Base-by-base conservation (phyloP, 2,113 vertebrate genomes). In the Lagopus leucura region DNA sequence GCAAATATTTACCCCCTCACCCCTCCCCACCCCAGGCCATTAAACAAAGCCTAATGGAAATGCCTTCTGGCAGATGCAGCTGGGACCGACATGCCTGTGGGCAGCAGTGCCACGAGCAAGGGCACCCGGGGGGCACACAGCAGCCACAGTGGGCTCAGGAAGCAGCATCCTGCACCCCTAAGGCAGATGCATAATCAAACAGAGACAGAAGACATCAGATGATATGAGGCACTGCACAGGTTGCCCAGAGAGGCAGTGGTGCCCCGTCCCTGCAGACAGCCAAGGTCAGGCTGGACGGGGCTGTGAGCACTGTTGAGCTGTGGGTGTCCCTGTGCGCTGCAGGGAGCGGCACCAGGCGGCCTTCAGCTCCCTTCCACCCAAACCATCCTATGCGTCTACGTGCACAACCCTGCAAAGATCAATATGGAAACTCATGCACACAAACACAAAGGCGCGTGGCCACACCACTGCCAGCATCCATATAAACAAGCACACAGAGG, bases 1-100 rank as follows among this genome's bases (percentile, higher is more conserved):
- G 92, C 96, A 97, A 97, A 96, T 90, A 96, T 91, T 86, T 57
- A 81, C 95, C 80, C 75, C n/a, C 34, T 32, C 43, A 40, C n/a
- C 58, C 18, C 30, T 22, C 52, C 93, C 78, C 75, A 32, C 66
- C 21, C 25, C 20, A 63, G 79, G 32, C 13, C 91, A 8, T 7
- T 34, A 32, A 61, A 77, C 28, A 40, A 47, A 78, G 91, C 66
- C 4, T 2, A 63, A 75, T 43, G 86, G 92, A 83, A 94, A 93
- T 18, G 42, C 92, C 94, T 34, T 69, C 75, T 30, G 14, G 79
- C 48, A 57, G 48, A 27, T 18, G 21, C 19, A 12, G 8, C 34
- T 34, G 4, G 18, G 69, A 36, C 17, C 9, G n/a, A 6, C 11
- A 4, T 28, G 40, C 64, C 19, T 32, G 12, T 28, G 40, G 64